A percentile compares a stretch with the other conserved stretches of the same genome.
Evolutionary conservation across 2,888 invertebrate genomes (phyloP).

Genomic region (Thymelicus lineola): DNA sequence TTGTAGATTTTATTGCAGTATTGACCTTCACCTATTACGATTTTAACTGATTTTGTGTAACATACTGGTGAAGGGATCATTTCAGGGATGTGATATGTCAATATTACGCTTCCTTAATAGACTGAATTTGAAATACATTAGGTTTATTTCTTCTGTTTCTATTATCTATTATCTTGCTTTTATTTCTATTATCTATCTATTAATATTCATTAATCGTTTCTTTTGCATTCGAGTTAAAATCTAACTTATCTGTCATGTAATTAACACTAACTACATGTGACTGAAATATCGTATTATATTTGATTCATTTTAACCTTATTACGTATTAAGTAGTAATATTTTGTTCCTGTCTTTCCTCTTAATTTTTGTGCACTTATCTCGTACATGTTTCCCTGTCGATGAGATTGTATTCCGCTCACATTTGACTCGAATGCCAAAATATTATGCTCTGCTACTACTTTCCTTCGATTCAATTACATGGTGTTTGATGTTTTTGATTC

Average conservation of each 20-base stretch:
- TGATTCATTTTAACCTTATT: too few species aligned
- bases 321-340: not conserved
- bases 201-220: too few species aligned
- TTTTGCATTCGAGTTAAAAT: too few species aligned
- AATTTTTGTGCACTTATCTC: not conserved
- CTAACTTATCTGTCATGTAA: too few species aligned
- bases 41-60: conserved; percentile 13
- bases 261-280: too few species aligned
- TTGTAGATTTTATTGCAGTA: conserved; percentile 11
- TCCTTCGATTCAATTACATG: conserved; percentile 13
- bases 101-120: not conserved
- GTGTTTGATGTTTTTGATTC: conserved; percentile 10
- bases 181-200: too few species aligned
- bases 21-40: conserved; percentile 14
- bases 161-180: too few species aligned
- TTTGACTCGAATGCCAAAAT: not conserved
- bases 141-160: too few species aligned
- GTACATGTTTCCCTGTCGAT: conserved; percentile 1
- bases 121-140: not conserved
- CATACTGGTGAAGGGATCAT: not conserved
- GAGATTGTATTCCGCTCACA: conserved; percentile 5
- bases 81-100: conserved; percentile 1
- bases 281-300: too few species aligned
- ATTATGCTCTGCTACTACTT: not conserved
- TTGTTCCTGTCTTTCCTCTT: not conserved